A percentile compares a stretch with the other conserved stretches of the same genome.
These are phyloP conservation scores for Heteromurus nitidus DNA, from an alignment of 2,888 invertebrate genomes.

Conservation along the genomic window DNA sequence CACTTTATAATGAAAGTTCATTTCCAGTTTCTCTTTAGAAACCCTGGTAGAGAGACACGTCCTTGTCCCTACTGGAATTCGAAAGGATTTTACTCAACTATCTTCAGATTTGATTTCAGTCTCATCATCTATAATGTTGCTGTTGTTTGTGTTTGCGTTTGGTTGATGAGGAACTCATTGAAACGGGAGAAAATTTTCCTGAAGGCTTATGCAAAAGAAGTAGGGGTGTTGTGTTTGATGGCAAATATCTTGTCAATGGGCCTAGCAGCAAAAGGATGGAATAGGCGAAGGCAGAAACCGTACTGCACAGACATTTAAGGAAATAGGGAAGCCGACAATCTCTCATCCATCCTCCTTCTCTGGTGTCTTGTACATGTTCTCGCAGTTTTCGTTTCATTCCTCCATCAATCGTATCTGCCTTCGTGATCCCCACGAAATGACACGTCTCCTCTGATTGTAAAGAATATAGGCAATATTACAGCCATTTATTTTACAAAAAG, in stretches of 20 bases:
- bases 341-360: slow-evolving; percentile 13
- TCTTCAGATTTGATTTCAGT: no score
- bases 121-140: no score
- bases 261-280: slow-evolving; percentile 39
- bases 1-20: no score
- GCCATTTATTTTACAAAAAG: slow-evolving; percentile 28
- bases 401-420: slow-evolving; percentile 37
- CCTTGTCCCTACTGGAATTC: no score
- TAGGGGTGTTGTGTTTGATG: no score
- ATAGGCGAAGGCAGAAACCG: slow-evolving; percentile 35
- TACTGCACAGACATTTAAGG: slow-evolving; percentile 53
- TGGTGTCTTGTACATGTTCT: neutral
- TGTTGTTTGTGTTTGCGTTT: no score
- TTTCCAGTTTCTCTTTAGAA: no score
- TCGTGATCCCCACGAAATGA: slow-evolving; percentile 30
- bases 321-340: slow-evolving; percentile 36
- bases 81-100: no score
- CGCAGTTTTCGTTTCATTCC: slow-evolving; percentile 24
- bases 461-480: slow-evolving; percentile 18
- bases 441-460: slow-evolving; percentile 21
- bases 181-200: no score
- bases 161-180: no score
- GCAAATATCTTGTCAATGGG: slow-evolving; percentile 40
- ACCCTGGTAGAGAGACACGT: no score
- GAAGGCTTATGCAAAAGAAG: no score